Percentiles rank a stretch among this genome's conserved stretches.
These are phyloP conservation scores for Gastracanthus pulcherrimus DNA, from an alignment of 2,888 invertebrate species.

Conservation along the genomic window DNA sequence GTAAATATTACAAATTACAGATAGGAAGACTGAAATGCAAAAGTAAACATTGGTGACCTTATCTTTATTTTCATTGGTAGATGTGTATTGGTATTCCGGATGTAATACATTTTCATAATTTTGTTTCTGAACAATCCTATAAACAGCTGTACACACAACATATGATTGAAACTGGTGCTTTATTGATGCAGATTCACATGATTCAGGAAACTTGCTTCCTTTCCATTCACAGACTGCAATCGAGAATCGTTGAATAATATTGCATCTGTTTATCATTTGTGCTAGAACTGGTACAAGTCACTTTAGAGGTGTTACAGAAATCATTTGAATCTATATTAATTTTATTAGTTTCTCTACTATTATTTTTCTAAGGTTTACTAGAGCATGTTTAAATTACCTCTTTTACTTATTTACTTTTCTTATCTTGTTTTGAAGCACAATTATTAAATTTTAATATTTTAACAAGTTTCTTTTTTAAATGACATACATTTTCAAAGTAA, in stretches of 20 bases:
- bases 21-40: neutral
- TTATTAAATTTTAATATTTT: too few species aligned
- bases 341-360: neutral
- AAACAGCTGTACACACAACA: neutral
- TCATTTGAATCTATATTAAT: neutral
- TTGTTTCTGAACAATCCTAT: neutral
- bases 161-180: neutral
- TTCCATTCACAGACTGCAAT: neutral
- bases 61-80: neutral
- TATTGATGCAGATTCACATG: neutral
- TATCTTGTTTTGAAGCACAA: too few species aligned
- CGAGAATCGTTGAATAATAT: neutral
- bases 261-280: neutral
- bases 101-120: neutral
- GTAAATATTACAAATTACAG: neutral
- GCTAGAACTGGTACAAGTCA: neutral
- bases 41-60: neutral
- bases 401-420: neutral
- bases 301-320: neutral
- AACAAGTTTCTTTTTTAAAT: neutral
- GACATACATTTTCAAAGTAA: neutral
- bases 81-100: neutral
- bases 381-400: neutral
- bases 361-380: neutral
- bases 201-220: neutral